Base-by-base conservation (phyloP, 2,888 invertebrate species). In the Andricus quercusramuli region DNA sequence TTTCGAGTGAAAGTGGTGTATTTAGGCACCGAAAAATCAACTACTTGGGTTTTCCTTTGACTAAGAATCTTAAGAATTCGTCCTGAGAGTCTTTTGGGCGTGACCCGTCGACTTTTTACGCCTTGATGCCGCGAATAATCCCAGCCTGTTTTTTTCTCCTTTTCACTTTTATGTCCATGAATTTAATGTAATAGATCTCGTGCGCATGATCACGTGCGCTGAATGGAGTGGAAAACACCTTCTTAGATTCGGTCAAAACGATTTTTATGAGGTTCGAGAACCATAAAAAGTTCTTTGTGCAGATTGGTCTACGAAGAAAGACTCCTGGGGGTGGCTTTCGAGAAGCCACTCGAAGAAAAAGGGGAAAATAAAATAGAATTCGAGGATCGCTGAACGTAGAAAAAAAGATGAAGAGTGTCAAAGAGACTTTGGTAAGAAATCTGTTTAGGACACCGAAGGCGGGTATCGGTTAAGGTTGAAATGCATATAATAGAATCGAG, bases 251-350 rank as follows among this genome's bases (percentile, higher is more conserved):
- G 51, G 51, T 56, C 70, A 74, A 74, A 51, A 51, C 80, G 80
- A 83, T 81, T 84, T 85, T 85, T 83, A 85, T 85, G 83, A 85
- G 84, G 80, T 78, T 82, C 83, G 83, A 84, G 82, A 80, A 83
- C 84, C 83, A 82, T 85, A 85, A 85, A 86, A 85, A 85, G 85
- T 85, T 83, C 83, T 84, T 83, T 68, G 68, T 68, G 76, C 77
- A 79, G 83, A 83, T 82, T 81, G 78, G 80, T 80, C 70, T 74
- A 67, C 80, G 83, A 84, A 79, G 81, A 83, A 83, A 80, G 83
- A 83, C 84, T 78, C 83, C 80, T 65, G 80, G 74, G 47, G 70
- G 25, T 68, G 76, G 74, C 79, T 81, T 74, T 62, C 77, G 29
- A 56, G 68, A 79, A 79, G 37, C 70, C 56, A 74, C 70, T 74